Percentiles rank a stretch among this genome's conserved stretches.
phyloP scores from a whole-genome alignment of 2,797 vertebrate species.

The Podargus strigoides region DNA sequence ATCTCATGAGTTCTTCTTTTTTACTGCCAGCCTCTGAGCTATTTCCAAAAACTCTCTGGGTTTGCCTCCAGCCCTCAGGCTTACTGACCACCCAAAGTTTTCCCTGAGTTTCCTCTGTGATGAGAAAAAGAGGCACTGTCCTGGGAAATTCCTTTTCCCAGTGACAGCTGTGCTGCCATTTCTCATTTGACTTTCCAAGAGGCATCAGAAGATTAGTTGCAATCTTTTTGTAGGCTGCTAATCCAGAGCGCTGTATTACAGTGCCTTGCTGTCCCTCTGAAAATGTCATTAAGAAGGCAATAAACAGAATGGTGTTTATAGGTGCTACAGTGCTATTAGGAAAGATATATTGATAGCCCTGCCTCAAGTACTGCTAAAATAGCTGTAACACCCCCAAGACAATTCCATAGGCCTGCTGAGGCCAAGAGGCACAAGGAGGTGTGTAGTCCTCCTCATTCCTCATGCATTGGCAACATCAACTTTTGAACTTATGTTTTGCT shows the following conservation, averaged over 20 bases:
- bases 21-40: not conserved
- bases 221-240: constrained; percentile 68
- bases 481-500: not conserved
- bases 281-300: not conserved
- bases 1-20: not conserved
- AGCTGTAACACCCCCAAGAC: not conserved
- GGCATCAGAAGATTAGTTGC: constrained; percentile 69
- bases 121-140: not conserved
- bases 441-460: not conserved
- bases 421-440: not conserved
- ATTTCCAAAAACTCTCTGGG: not conserved
- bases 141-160: not conserved
- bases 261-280: not conserved
- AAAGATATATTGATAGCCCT: not conserved
- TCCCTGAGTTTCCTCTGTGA: not conserved
- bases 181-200: constrained; percentile 53
- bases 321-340: not conserved
- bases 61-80: not conserved
- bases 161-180: constrained; percentile 8
- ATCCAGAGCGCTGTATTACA: constrained; percentile 31
- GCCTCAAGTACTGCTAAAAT: not conserved
- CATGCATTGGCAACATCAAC: not conserved
- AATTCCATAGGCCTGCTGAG: not conserved
- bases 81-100: not conserved
- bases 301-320: not conserved